phyloP scores from a whole-genome alignment of 2,113 vertebrate species.

The Myocastor coypus region DNA sequence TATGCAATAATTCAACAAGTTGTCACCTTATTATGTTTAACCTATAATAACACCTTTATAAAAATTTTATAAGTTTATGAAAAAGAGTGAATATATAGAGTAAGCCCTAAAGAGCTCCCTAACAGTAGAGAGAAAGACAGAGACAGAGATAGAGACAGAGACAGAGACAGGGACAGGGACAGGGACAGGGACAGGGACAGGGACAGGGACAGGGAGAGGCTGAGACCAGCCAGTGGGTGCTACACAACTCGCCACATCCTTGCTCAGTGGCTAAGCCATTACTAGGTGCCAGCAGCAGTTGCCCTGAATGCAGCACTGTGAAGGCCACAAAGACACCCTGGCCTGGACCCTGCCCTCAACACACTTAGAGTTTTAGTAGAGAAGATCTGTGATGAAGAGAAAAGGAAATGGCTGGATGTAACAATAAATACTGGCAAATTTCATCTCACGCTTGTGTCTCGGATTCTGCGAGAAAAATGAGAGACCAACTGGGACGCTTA shows the following conservation, averaged over 20 bases:
- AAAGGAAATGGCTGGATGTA: conserved; percentile 17
- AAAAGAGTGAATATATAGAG: not conserved
- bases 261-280: not conserved
- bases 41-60: not conserved
- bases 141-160: not conserved
- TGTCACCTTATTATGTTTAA: conserved; percentile 52
- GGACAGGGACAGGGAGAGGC: not conserved
- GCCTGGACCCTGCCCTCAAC: not conserved
- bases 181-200: too few species aligned
- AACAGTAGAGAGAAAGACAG: not conserved
- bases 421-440: conserved; percentile 54
- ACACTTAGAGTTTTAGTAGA: not conserved
- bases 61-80: conserved; percentile 24
- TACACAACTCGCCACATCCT: not conserved
- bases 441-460: not conserved
- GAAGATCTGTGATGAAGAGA: not conserved
- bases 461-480: not conserved
- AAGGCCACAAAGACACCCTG: not conserved
- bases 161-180: too few species aligned
- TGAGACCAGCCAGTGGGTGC: not conserved
- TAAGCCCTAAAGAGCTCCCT: not conserved
- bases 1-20: not conserved
- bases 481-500: not conserved
- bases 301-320: not conserved
- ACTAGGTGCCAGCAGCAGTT: not conserved